Conservation (phyloP, 2,113 vertebrate genomes). For the Colius striatus region DNA sequence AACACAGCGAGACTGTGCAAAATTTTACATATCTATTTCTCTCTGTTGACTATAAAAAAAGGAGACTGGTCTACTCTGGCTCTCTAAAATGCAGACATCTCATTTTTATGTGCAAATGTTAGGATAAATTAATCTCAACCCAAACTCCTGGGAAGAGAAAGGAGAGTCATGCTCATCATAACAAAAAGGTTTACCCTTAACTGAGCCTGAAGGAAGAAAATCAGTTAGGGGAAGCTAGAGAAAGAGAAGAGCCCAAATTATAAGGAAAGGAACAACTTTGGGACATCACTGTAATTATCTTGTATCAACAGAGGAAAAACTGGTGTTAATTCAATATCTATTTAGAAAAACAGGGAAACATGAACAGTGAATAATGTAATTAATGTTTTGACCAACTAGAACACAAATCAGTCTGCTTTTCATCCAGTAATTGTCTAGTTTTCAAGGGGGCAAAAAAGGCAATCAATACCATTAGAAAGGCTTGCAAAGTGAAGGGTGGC, state of each 20-base stretch:
- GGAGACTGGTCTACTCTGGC: background rate
- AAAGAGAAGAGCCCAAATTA: background rate
- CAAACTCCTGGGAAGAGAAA: background rate
- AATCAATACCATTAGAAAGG: background rate
- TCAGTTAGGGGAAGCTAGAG: background rate
- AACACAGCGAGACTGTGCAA: background rate
- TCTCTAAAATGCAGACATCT: constrained; percentile 20
- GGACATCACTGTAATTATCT: background rate
- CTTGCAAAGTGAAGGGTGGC: background rate
- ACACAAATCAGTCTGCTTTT: background rate
- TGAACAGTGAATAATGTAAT: background rate
- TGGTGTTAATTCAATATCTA: background rate
- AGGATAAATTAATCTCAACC: constrained; percentile 24
- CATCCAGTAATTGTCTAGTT: background rate
- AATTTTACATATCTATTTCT: constrained; percentile 32
- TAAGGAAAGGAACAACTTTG: background rate
- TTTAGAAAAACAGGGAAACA: constrained; percentile 31
- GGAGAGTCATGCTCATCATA: background rate
- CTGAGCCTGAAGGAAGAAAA: background rate
- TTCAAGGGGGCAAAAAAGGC: background rate
- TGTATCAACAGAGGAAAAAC: background rate
- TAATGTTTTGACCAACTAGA: background rate
- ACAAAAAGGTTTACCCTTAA: background rate
- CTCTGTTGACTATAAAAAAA: constrained; percentile 6
- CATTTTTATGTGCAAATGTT: constrained; percentile 54